Base-by-base conservation (phyloP, 1,140 invertebrate species). In the Daktulosphaira vitifoliae region DNA sequence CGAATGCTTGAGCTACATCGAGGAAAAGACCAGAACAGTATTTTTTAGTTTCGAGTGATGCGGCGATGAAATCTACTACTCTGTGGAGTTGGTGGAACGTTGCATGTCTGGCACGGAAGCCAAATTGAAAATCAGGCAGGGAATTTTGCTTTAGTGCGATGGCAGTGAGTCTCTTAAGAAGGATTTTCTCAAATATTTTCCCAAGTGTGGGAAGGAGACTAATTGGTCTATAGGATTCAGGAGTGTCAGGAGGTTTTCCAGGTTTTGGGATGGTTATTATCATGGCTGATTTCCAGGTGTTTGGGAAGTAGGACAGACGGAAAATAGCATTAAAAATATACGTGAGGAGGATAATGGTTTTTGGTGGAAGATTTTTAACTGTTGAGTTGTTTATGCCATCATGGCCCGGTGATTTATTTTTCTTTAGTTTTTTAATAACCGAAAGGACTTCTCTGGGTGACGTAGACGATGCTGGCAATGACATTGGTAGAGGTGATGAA, bases 241-340 rank as follows among this genome's bases (percentile, higher is more conserved):
- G 26, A 1, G 62, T 46, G 16, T 66, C 29, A 5, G 66, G 65
- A 53, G 67, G 48, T 64, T 68, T 69, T 16, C 67, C 65, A 37
- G 70, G 67, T 65, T 73, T 74, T 2, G 69, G 71, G 3, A 74
- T 70, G n/a, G 72, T 70, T 7, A 75, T 69, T 9, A 76, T 70
- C 62, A 67, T 20, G 3, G 73, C 70, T 22, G 68, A 48, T 68
- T 75, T 72, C 71, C 72, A 76, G 15, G 44, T 0, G 20, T 6
- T 65, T 22, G 64, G 64, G 9, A 23, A 50, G n/a, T 25, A 65
- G 8, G n/a, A 33, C 20, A 65, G 16, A 22, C 46, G 44, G 13
- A 65, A 25, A 13, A 51, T 65, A 3, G 64, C 25, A 39, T 65
- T 65, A 44, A 51, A 65, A 4, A 65, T 65, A 25, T 29, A 29